Evolutionary conservation across 2,888 invertebrate genomes (phyloP).

Genomic region (Galerucella calmariensis): DNA sequence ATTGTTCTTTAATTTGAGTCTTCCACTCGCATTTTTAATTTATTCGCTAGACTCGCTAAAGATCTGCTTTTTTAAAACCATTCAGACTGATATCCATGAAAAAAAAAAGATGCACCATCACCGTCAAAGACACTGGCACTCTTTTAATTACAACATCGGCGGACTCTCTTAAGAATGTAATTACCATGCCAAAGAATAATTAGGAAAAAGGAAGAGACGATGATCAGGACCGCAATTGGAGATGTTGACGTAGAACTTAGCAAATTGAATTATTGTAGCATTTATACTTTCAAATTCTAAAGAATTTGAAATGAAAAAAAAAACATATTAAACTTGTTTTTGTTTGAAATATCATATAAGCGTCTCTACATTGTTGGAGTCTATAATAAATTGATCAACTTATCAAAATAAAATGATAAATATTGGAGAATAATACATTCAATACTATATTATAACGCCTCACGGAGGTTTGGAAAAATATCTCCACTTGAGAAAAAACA

Average conservation of each 20-base stretch:
- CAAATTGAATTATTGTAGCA: neutral
- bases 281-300: too few relatives aligned
- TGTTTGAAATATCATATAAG: too few relatives aligned
- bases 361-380: too few relatives aligned
- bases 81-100: constrained; percentile 2
- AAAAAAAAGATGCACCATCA: constrained; percentile 12
- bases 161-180: constrained; percentile 54
- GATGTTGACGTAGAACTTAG: neutral
- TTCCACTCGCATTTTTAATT: neutral
- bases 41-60: neutral
- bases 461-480: too few relatives aligned
- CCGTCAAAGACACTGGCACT: constrained; percentile 38
- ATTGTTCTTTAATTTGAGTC: neutral
- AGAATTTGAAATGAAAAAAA: too few relatives aligned
- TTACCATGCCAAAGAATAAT: constrained; percentile 57
- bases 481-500: too few relatives aligned
- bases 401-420: too few relatives aligned
- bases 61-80: neutral
- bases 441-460: too few relatives aligned
- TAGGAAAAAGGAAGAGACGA: constrained; percentile 44
- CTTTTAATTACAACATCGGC: constrained; percentile 52
- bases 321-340: too few relatives aligned
- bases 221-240: constrained; percentile 5
- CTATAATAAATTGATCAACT: too few relatives aligned
- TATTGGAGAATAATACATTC: too few relatives aligned